Evolutionary conservation across 2,888 invertebrate species (phyloP).

Genomic region (Abrostola tripartita): DNA sequence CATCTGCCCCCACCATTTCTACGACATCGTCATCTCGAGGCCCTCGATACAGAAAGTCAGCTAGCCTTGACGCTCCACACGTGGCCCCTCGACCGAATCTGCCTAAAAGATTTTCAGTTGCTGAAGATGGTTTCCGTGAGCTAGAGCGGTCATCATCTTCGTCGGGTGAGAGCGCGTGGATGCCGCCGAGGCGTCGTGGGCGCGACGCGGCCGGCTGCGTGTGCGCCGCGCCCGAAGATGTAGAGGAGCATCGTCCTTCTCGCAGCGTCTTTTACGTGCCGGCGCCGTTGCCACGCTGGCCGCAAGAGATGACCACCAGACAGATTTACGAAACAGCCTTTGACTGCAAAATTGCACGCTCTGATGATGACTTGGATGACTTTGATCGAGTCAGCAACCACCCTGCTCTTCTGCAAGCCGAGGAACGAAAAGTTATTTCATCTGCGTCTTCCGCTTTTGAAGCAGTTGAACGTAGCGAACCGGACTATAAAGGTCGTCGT

Average conservation of each 20-base stretch:
- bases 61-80: constrained; percentile 92
- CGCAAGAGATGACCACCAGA: constrained; percentile 89
- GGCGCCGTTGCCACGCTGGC: constrained; percentile 90
- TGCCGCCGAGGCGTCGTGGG: constrained; percentile 92
- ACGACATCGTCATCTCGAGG: constrained; percentile 81
- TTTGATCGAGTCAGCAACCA: constrained; percentile 94
- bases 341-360: constrained; percentile 95
- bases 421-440: constrained; percentile 82
- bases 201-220: constrained; percentile 91
- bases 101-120: constrained; percentile 91
- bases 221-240: constrained; percentile 91
- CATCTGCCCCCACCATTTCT: constrained; percentile 85
- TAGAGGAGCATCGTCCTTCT: constrained; percentile 90
- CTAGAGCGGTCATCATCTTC: constrained; percentile 86
- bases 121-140: constrained; percentile 90
- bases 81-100: constrained; percentile 89
- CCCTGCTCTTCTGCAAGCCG: constrained; percentile 90
- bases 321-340: constrained; percentile 97
- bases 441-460: constrained; percentile 86
- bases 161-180: constrained; percentile 89
- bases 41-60: constrained; percentile 91
- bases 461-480: constrained; percentile 84
- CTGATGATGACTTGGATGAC: constrained; percentile 94
- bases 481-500: constrained; percentile 87
- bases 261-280: constrained; percentile 91